Percentiles rank a stretch among this genome's conserved stretches.
Conservation (phyloP, 2,113 vertebrate species). For the Bettongia penicillata region DNA sequence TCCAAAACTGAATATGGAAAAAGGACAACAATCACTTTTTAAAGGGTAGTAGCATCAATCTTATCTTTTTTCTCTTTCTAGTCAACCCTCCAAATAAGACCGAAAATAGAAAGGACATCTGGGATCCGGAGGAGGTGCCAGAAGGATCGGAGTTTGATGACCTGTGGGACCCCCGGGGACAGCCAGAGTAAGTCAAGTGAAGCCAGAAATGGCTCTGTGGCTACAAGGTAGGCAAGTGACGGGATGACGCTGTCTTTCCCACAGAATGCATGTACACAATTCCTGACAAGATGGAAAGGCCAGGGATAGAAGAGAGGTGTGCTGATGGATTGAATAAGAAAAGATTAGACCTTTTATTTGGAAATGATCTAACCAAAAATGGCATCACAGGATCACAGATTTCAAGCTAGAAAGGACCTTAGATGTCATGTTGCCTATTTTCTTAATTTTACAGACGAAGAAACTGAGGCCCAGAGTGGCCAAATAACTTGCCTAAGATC, state of each 20-base stretch:
- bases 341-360: slow-evolving; percentile 52
- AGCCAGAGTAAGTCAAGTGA: slow-evolving; percentile 91
- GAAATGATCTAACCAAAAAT: slow-evolving; percentile 62
- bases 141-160: slow-evolving; percentile 91
- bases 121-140: slow-evolving; percentile 89
- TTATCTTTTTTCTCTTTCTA: slow-evolving; percentile 59
- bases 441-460: not conserved
- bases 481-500: not conserved
- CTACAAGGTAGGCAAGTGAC: slow-evolving; percentile 47
- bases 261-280: slow-evolving; percentile 56
- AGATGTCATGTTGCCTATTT: not conserved
- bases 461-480: not conserved
- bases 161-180: slow-evolving; percentile 87
- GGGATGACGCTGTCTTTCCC: slow-evolving; percentile 53
- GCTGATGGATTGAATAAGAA: slow-evolving; percentile 45
- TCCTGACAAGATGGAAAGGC: slow-evolving; percentile 54
- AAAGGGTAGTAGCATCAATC: slow-evolving; percentile 39
- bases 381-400: not conserved
- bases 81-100: slow-evolving; percentile 65
- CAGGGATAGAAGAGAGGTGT: slow-evolving; percentile 39
- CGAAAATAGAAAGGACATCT: slow-evolving; percentile 88
- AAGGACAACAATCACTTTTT: slow-evolving; percentile 47
- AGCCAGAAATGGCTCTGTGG: slow-evolving; percentile 45
- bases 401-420: not conserved
- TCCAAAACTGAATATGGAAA: slow-evolving; percentile 34